Percentiles rank a stretch among this genome's conserved stretches.
These are phyloP conservation scores for Nezara viridula DNA, from an alignment of 2,888 invertebrate species.

Conservation along the genomic window DNA sequence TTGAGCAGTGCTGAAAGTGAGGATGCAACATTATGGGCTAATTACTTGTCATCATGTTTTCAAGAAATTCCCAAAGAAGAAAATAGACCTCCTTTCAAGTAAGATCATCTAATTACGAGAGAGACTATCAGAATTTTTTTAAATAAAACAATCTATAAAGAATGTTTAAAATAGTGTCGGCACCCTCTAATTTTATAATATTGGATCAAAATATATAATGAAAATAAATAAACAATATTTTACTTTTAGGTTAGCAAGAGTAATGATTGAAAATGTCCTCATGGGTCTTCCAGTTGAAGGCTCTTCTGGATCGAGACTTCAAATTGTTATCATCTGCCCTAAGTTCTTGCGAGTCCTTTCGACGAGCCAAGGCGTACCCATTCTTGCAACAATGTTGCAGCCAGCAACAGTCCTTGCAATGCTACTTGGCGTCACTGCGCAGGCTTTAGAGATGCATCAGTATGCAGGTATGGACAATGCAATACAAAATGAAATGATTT, in stretches of 20 bases:
- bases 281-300: conserved; percentile 69
- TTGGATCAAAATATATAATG: not conserved
- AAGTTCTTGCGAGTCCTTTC: conserved; percentile 73
- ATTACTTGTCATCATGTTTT: conserved; percentile 85
- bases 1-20: conserved; percentile 84
- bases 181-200: too few species aligned
- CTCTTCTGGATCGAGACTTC: conserved; percentile 83
- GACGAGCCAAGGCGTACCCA: conserved; percentile 71
- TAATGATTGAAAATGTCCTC: conserved; percentile 79
- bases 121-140: not conserved
- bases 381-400: conserved; percentile 75
- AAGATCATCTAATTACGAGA: conserved; percentile 67
- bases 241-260: conserved; percentile 77
- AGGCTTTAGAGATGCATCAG: conserved; percentile 78
- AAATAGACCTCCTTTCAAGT: conserved; percentile 86
- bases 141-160: not conserved
- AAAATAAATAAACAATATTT: conserved; percentile 24
- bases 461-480: conserved; percentile 74
- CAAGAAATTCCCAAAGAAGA: conserved; percentile 87
- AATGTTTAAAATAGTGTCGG: not conserved
- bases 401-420: conserved; percentile 84
- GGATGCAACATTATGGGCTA: conserved; percentile 84
- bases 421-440: conserved; percentile 84
- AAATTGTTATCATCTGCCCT: conserved; percentile 86
- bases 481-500: not conserved